These are phyloP conservation scores for Ptilorrhoa leucosticta DNA, from an alignment of 2,113 vertebrate species.

Conservation along the genomic window DNA sequence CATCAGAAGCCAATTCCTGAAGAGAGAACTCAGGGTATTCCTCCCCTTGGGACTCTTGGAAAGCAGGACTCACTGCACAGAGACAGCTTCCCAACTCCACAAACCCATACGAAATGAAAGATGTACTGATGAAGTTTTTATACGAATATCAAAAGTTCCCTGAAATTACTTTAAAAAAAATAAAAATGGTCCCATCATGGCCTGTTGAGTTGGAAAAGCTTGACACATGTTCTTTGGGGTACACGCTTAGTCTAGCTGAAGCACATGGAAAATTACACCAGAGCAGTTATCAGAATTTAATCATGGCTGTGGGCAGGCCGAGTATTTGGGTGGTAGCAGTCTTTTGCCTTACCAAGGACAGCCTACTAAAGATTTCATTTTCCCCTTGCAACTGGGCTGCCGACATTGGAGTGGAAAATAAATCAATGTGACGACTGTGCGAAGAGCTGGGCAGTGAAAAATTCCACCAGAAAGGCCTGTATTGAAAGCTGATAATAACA, in stretches of 20 bases:
- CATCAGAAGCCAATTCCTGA: not conserved
- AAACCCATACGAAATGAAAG: not conserved
- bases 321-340: not conserved
- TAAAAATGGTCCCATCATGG: not conserved
- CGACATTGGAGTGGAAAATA: constrained; percentile 25
- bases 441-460: constrained; percentile 19
- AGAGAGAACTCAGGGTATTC: not conserved
- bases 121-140: not conserved
- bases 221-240: not conserved
- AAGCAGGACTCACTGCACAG: not conserved
- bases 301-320: not conserved
- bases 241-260: not conserved
- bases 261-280: not conserved
- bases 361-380: constrained; percentile 17
- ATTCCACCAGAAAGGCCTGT: constrained; percentile 17
- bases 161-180: not conserved
- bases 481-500: constrained; percentile 28
- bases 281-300: not conserved
- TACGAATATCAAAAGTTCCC: not conserved
- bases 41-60: not conserved
- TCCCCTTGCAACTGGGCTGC: not conserved
- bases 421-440: not conserved
- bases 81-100: not conserved
- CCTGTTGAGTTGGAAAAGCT: not conserved
- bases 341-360: not conserved